Evolutionary conservation across 2,797 vertebrate genomes (phyloP), one percentile per base, ranked within the genome.

Genomic region (Pangasius sanitwongsei): DNA sequence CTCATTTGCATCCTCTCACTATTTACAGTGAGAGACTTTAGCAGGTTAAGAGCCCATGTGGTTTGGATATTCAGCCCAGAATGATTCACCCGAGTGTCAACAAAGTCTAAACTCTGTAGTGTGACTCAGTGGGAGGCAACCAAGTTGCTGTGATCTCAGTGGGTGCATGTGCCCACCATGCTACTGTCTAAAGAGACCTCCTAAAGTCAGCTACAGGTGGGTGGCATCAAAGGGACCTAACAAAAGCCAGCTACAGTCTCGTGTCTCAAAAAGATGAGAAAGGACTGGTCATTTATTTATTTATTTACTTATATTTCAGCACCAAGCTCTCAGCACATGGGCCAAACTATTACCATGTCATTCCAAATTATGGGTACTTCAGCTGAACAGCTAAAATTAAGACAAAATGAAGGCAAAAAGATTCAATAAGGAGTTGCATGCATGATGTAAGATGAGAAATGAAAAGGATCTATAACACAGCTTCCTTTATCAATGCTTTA

Each of bases 81-180:
- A 9, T 57, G 57, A 72, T 70, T 86, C 34, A 48, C 55, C 70
- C 81, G 25, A 86, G 34, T 37, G 25, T n/a, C 85, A 89, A 69
- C 70, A 89, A 70, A 86, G 83, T 15, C n/a, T 20, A 37, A 80
- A 89, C 83, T 84, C 67, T 83, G 82, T 41, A 83, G 78, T 6
- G 67, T 89, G 88, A 83, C 77, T 82, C 88, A 86, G 50, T 37
- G 13, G 31, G 59, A 77, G 75, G 72, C 67, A 87, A 83, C 57
- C 78, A n/a, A 90, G 28, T 57, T 89, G 18, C 72, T 74, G 7
- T 16, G 75, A 67, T 83, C 87, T 55, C 83, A 75, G 80, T 84
- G 83, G 81, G 84, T 77, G 75, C 81, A 63, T 4, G 57, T 84
- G 69, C 70, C 72, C 63, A 86, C 50, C 53, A 28, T 83, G 67